These are phyloP conservation scores for Noctua janthina DNA, from an alignment of 2,888 invertebrate genomes.

Conservation along the genomic window DNA sequence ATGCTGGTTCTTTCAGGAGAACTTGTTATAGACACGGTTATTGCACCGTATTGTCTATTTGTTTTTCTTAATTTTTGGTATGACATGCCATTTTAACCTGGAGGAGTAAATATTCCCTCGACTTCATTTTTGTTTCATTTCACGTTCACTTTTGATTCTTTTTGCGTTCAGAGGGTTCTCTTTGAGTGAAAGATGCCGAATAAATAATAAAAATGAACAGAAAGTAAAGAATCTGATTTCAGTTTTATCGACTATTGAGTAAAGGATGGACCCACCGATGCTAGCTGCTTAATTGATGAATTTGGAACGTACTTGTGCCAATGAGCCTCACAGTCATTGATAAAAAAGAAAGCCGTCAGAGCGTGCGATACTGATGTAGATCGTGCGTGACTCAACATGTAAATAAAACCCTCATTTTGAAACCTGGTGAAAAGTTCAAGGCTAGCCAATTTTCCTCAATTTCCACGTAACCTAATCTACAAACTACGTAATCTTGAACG, in stretches of 20 bases:
- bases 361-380: background rate
- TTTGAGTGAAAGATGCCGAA: background rate
- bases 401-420: background rate
- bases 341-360: background rate
- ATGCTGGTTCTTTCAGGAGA: conserved; percentile 64
- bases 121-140: background rate
- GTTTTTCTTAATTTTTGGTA: conserved; percentile 35
- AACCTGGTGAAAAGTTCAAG: conserved; percentile 6
- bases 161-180: background rate
- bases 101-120: background rate
- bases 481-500: conserved; percentile 53
- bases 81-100: conserved; percentile 20
- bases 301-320: background rate
- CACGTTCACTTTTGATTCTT: background rate
- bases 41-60: conserved; percentile 66
- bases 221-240: background rate
- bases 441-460: conserved; percentile 18
- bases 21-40: conserved; percentile 63
- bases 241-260: background rate
- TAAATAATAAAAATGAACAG: background rate
- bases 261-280: background rate
- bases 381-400: background rate
- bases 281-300: background rate
- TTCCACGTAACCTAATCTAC: conserved; percentile 36
- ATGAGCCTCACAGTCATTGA: background rate